Evolutionary conservation across 2,888 invertebrate genomes (phyloP), one percentile per base, ranked within the genome.

Genomic region (Slavum lentiscoides): DNA sequence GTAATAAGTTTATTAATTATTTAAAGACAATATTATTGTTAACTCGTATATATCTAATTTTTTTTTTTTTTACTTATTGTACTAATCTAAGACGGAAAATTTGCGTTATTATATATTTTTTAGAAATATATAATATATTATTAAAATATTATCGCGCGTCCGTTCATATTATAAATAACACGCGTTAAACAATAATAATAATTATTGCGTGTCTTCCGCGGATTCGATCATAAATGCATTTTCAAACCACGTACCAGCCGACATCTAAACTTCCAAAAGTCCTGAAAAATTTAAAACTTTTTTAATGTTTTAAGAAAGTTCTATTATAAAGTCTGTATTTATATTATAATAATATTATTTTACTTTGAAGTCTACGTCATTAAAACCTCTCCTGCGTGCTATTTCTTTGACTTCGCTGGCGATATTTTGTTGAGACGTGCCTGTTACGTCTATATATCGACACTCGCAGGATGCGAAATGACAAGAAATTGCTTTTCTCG

Each of bases 401-500:
- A 90, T 85, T 13, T 86, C 87, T 83, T 88, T 88, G 0, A 92
- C 85, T 85, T 93, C 92, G 1, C 86, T 85, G 0, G 89, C 91
- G 62, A 92, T 87, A 3, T 86, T 85, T 84, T 91, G 90, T 85
- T 93, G 93, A 0, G 87, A 86, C 0, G 92, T 91, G 19, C 91
- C 91, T 39, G 84, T 85, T 0, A 92, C 89, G 84, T 93, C 90
- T 81, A 94, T 90, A 87, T 91, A 93, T 62, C 90, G 85, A 84
- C 93, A 93, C 62, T 90, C 88, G 30, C 90, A 90, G 74, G 91
- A 89, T 0, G 93, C 92, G 86, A 92, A 96, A 87, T 96, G 96
- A 83, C 93, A 92, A 0, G 94, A 93, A 84, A 96, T 94, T 0
- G 94, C 92, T 86, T 93, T 92, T 82, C 93, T 89, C 86, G 90